Conservation (phyloP, 2,888 invertebrate genomes). For the Dinocampus coccinellae region DNA sequence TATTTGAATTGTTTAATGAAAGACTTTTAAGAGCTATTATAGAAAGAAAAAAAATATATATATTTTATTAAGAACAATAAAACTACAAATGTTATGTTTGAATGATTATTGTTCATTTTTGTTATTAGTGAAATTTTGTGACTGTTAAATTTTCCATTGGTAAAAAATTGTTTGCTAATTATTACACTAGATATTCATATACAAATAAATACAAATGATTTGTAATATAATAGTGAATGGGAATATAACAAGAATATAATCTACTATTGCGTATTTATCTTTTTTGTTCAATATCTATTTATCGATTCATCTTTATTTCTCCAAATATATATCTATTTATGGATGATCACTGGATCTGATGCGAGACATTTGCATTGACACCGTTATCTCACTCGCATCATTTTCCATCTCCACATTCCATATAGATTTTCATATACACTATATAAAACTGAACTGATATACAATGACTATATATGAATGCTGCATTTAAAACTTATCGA, state of each 20-base stretch:
- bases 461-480: neutral
- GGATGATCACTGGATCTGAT: neutral
- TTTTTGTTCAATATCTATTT: neutral
- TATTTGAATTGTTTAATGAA: neutral
- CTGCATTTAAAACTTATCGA: slow-evolving; percentile 22
- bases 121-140: too few relatives aligned
- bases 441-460: neutral
- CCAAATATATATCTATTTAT: neutral
- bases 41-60: neutral
- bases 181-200: too few relatives aligned
- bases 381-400: neutral
- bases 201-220: slow-evolving; percentile 2
- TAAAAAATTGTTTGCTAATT: too few relatives aligned
- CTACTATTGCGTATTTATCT: neutral
- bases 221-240: too few relatives aligned
- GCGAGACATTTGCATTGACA: neutral
- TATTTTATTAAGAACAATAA: neutral
- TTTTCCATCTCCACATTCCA: neutral
- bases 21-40: neutral
- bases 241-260: neutral
- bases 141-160: too few relatives aligned
- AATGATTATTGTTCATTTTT: too few relatives aligned
- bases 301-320: neutral
- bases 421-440: neutral
- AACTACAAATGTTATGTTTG: neutral